Evolutionary conservation across 23 tunicate genomes (phyloP), one percentile per base, ranked within the genome.

Genomic region (Ascidia mentula): DNA sequence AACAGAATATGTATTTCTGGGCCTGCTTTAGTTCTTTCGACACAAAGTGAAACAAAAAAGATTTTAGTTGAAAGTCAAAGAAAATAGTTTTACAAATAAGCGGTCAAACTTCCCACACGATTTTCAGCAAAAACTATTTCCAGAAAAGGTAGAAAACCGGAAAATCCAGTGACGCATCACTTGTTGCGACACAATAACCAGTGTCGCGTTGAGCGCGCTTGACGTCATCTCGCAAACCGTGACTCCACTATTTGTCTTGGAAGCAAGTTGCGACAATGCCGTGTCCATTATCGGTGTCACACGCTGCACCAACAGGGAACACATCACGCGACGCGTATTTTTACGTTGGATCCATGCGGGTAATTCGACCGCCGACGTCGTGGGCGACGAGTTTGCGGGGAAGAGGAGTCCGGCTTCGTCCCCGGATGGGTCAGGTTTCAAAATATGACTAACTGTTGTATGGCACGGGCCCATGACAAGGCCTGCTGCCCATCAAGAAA

Each of bases 181-280:
- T n/a, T n/a, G n/a, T n/a, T n/a, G n/a, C n/a, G n/a, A n/a, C n/a
- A n/a, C n/a, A n/a, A n/a, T n/a, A n/a, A n/a, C n/a, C n/a, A n/a
- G n/a, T n/a, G n/a, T n/a, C n/a, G n/a, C n/a, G n/a, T 53, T 53
- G 65, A 26, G 65, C 13, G 65, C 65, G 65, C 24, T 53, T 53
- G 65, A 53, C 65, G 65, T 53, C 65, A 53, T 53, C 65, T 28
- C 65, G 24, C 28, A 20, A 28, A 53, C 65, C 65, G 65, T 53
- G 65, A 53, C 65, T 26, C 24, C 65, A 53, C 24, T 53, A 20
- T 28, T 9, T 20, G 22, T 3, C 28, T 53, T 53, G 65, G 12
- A 9, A 53, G 28, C 65, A 9, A 53, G 24, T 20, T 28, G 65
- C 28, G 65, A 53, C 24, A 9, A 5, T 9, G 13, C 13, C 65